These are phyloP conservation scores for Phainopepla nitens DNA, from an alignment of 2,113 vertebrate genomes.

Conservation along the genomic window DNA sequence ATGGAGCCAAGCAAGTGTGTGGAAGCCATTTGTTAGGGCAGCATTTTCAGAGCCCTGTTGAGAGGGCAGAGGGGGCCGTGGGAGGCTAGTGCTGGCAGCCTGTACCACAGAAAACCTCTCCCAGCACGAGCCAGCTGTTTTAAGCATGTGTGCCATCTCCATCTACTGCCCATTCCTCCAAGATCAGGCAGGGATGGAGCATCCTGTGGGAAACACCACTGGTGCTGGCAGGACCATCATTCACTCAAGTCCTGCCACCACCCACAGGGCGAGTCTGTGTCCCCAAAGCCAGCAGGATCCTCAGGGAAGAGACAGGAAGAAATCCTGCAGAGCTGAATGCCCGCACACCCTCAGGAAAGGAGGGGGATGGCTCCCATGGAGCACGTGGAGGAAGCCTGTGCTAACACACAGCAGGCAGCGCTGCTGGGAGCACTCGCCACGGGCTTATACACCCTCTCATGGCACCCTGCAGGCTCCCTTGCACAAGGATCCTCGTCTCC, in stretches of 20 bases:
- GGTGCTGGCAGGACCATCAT: not conserved
- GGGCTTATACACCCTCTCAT: not conserved
- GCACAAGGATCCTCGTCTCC: not conserved
- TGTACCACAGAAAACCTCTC: not conserved
- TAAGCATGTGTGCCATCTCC: not conserved
- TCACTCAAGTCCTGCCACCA: not conserved
- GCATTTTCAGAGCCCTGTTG: not conserved
- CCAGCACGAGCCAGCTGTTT: slow-evolving; percentile 6
- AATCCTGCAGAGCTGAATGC: not conserved
- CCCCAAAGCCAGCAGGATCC: not conserved
- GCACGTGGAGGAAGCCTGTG: not conserved
- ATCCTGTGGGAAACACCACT: not conserved
- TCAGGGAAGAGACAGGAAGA: not conserved
- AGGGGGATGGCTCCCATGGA: not conserved
- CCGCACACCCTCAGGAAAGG: not conserved
- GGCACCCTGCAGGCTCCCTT: not conserved
- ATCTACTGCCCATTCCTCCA: not conserved
- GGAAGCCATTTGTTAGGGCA: slow-evolving; percentile 42
- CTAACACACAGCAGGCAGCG: not conserved
- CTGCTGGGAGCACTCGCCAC: not conserved
- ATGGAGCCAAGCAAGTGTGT: slow-evolving; percentile 38
- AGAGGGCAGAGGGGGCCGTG: slow-evolving; percentile 44
- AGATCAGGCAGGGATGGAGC: not conserved
- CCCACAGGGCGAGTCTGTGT: not conserved
- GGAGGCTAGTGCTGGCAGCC: slow-evolving; percentile 33